Conservation (phyloP, 2,113 vertebrate genomes). For the Tylochromis polylepis region DNA sequence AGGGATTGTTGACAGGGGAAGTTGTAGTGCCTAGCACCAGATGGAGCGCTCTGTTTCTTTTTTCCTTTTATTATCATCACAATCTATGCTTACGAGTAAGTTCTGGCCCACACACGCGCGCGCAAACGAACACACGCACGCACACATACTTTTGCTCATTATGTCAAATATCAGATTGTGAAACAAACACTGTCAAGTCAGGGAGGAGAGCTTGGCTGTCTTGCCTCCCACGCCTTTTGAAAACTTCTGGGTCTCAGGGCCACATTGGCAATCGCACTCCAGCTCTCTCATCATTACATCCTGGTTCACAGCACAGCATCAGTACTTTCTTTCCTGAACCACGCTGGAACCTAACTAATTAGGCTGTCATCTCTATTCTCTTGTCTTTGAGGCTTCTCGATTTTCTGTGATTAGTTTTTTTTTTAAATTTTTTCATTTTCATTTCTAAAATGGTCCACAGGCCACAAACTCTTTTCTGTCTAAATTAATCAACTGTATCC, state of each 20-base stretch:
- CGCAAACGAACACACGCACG: neutral
- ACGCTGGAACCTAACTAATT: constrained; percentile 57
- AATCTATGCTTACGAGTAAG: constrained; percentile 9
- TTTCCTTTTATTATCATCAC: constrained; percentile 43
- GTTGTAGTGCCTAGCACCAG: constrained; percentile 50
- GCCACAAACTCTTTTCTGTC: constrained; percentile 46
- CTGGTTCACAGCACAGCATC: constrained; percentile 36
- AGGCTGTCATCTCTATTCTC: constrained; percentile 50
- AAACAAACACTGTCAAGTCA: constrained; percentile 48
- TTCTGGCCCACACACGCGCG: neutral
- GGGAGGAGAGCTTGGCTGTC: constrained; percentile 8
- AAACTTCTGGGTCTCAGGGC: constrained; percentile 50
- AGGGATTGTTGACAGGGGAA: constrained; percentile 61
- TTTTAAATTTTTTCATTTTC: constrained; percentile 53
- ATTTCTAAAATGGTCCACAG: constrained; percentile 52
- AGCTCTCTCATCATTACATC: constrained; percentile 53
- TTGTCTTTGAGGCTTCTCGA: constrained; percentile 47
- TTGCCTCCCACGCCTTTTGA: constrained; percentile 37
- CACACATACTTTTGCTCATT: constrained; percentile 40
- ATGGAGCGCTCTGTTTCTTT: constrained; percentile 19
- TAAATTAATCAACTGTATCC: constrained; percentile 54
- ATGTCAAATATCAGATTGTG: constrained; percentile 58
- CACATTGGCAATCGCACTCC: constrained; percentile 42
- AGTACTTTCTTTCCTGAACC: constrained; percentile 46
- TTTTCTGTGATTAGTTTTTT: constrained; percentile 50